Base-by-base conservation (phyloP, 37 sponge, comb jelly and placozoan species). In the Aphrocallistes beatrix region DNA sequence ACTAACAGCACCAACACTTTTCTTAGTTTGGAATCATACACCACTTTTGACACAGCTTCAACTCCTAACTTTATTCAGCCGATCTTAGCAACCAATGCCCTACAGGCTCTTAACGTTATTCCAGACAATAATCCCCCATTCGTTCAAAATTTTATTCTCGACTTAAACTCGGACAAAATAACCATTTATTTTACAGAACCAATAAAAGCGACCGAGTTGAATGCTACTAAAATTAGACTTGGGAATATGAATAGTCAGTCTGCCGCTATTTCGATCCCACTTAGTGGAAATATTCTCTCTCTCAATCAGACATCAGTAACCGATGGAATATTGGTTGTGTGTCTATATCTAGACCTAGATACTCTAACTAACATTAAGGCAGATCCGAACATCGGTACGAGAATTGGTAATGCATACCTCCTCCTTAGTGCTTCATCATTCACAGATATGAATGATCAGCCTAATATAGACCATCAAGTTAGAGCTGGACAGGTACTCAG, bases 151-250 rank as follows among this genome's bases (percentile, higher is more conserved):
- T 95, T 89, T 50, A 85, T 85, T 23, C 48, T 95, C 28, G 91
- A 95, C 83, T 51, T 91, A 40, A 88, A 95, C 84, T 38, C 39
- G 36, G 81, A 90, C 37, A 38, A 28, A 0, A 17, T 95, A 0
- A 47, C 38, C 28, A 38, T 95, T 30, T 83, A 81, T 0, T 95
- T 92, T 60, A 69, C 91, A 85, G 95, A 95, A 48, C 95, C 93
- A 0, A 91, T 95, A 1, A 81, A 87, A 82, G 86, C 89, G 0
- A 36, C 60, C 17, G 85, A 87, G 36, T 32, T 95, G 13, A 88
- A 88, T 38, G 81, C 91, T 38, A 28, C 90, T 38, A 87, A 88
- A 1, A 50, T 95, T 10, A 86, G 85, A 0, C 87, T 95, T 28
- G 88, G 86, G 37, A 75, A 86, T 16, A 81, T 84, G 36, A 81